Conservation (phyloP, 2,113 vertebrate genomes). For the Micronisus gabar region DNA sequence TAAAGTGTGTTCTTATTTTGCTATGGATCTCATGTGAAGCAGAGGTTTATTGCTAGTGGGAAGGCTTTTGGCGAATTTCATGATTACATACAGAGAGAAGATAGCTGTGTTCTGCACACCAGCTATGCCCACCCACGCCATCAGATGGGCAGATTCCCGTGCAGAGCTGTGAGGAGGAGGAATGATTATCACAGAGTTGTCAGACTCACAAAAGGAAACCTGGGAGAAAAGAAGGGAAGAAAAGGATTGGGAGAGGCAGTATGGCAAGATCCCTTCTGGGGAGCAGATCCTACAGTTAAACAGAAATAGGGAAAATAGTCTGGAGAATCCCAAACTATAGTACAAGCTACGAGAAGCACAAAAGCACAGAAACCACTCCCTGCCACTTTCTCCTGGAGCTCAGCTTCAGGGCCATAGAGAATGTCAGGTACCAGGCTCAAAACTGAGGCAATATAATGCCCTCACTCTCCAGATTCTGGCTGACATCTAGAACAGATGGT, state of each 20-base stretch:
- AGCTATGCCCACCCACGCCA: background rate
- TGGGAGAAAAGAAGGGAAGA: background rate
- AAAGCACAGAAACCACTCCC: background rate
- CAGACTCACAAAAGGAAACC: background rate
- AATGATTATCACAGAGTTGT: background rate
- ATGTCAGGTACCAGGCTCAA: background rate
- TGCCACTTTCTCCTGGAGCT: background rate
- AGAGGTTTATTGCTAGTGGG: background rate
- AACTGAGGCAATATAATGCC: background rate
- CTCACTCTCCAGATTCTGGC: background rate
- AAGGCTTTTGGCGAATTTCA: background rate
- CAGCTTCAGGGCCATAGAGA: background rate
- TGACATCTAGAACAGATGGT: background rate
- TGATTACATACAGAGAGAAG: background rate
- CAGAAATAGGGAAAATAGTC: background rate
- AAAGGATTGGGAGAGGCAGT: background rate
- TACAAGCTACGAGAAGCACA: background rate
- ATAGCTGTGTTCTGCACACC: background rate
- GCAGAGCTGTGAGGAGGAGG: background rate
- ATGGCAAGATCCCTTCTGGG: background rate
- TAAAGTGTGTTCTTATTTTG: background rate
- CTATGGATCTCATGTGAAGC: background rate
- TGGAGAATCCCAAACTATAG: background rate
- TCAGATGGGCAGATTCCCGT: background rate
- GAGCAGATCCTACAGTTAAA: background rate